Evolutionary conservation across 1,140 invertebrate species (phyloP), one percentile per base, ranked within the genome.

Genomic region (Danaus melanippus): DNA sequence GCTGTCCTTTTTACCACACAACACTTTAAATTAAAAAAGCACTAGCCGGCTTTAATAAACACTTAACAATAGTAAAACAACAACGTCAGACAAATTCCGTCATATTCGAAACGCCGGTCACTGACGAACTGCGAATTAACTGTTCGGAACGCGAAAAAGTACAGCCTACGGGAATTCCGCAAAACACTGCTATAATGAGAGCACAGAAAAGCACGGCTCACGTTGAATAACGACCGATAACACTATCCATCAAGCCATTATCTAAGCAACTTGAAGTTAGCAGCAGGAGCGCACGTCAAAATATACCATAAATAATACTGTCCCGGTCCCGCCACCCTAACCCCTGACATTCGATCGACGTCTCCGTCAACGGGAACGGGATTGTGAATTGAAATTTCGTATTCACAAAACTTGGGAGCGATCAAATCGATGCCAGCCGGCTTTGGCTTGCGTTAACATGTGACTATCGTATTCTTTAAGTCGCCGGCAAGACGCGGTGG

Each of bases 171-270:
- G 68, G 60, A 64, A 79, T 82, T 70, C 69, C 71, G 71, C 60
- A 58, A 67, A 61, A 71, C 71, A 74, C 58, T 60, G 59, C 52
- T 67, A 66, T 65, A 74, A 71, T 69, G 74, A 71, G 63, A 74
- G 62, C 63, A 72, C 70, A 54, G 65, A 71, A 71, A 50, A 71
- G 66, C 74, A 66, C 71, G 53, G 66, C 76, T 75, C 70, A 72
- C 75, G 64, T 55, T 70, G 74, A 78, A 81, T 70, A 78, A 64
- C 81, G 69, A 76, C 79, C 80, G 81, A 86, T 83, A 86, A 86
- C 80, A 86, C 72, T 79, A 86, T 84, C 79, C 81, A 86, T 86
- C 83, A 85, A 74, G 76, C 79, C 71, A 82, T 85, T 82, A 84
- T 80, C 76, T 74, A 60, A 64, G 66, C 72, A 67, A 75, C 76